Base-by-base conservation (phyloP, 2,888 invertebrate species). In the Taenaris catops region DNA sequence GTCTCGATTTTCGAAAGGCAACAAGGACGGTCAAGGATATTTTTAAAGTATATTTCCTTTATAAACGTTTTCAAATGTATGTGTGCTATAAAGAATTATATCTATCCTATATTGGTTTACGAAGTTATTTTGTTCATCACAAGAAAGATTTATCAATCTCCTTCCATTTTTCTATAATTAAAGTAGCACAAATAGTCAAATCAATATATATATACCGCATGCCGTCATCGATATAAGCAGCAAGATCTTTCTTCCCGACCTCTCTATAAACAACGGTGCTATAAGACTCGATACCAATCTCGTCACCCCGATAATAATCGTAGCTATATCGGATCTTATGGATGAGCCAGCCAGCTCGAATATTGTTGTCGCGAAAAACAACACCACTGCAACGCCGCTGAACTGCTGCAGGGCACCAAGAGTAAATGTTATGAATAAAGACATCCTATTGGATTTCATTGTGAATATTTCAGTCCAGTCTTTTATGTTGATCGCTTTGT, bases 341-440 rank as follows among this genome's bases (percentile, higher is more conserved):
- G 62, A 48, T 0, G 68, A 66, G 0, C 53, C 64, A 6, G 66
- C 62, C 8, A 51, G 25, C 3, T 55, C 34, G 18, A 70, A 70
- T 12, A 70, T 67, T 0, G 57, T 58, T 0, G 63, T 67, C 0
- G 62, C 53, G 32, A 61, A 69, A 26, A 63, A 63, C 3, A 63
- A 23, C 0, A 68, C 54, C 0, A 57, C 54, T 1, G 58, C 51
- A 0, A 63, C 53, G 9, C 68, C 69, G 34, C 67, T 62, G 0
- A 48, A 41, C 12, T 66, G 59, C 21, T 64, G 64, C 2, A 66
- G 54, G 0, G 57, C 40, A 1, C 49, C 46, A 2, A 67, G 29
- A n/a, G 48, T 44, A 10, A 65, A 45, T 0, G 61, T 61, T 1
- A 68, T 54, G 4, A 59, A 49, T 0, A 67, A 41, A 2, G 64